phyloP scores from a whole-genome alignment of 1,140 invertebrate species.

The Camponotus pennsylvanicus region DNA sequence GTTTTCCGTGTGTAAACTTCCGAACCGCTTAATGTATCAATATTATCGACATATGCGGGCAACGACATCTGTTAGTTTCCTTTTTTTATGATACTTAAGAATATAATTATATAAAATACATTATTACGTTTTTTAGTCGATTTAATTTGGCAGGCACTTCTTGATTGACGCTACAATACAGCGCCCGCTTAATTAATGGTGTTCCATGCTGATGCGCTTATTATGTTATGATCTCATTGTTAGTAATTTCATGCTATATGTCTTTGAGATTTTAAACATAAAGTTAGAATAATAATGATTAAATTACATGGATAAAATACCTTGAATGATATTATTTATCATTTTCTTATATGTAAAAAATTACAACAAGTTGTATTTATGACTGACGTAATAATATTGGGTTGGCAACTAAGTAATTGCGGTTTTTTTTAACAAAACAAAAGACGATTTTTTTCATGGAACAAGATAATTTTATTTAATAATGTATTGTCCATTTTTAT shows the following conservation, averaged over 20 bases:
- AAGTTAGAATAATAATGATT: not conserved
- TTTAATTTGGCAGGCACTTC: not conserved
- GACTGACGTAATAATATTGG: not conserved
- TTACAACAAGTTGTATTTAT: not conserved
- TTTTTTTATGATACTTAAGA: constrained; percentile 14
- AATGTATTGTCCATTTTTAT: too few relatives aligned
- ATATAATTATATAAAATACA: not conserved
- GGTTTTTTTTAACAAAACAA: too few relatives aligned
- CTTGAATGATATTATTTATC: not conserved
- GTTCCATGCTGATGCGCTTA: not conserved
- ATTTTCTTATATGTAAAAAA: not conserved
- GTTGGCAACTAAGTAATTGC: too few relatives aligned
- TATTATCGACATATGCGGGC: constrained; percentile 25
- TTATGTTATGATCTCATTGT: constrained; percentile 3
- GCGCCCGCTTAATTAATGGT: not conserved
- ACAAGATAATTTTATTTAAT: too few relatives aligned
- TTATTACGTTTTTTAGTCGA: constrained; percentile 17
- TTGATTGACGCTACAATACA: not conserved
- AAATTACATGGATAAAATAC: not conserved
- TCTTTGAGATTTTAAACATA: not conserved
- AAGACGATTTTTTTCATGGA: too few relatives aligned
- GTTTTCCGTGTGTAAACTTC: constrained; percentile 50
- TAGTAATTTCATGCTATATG: not conserved
- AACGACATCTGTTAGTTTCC: not conserved
- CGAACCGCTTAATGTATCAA: constrained; percentile 27